phyloP scores from a whole-genome alignment of 2,888 invertebrate species.

The Leptinotarsa haldemani region DNA sequence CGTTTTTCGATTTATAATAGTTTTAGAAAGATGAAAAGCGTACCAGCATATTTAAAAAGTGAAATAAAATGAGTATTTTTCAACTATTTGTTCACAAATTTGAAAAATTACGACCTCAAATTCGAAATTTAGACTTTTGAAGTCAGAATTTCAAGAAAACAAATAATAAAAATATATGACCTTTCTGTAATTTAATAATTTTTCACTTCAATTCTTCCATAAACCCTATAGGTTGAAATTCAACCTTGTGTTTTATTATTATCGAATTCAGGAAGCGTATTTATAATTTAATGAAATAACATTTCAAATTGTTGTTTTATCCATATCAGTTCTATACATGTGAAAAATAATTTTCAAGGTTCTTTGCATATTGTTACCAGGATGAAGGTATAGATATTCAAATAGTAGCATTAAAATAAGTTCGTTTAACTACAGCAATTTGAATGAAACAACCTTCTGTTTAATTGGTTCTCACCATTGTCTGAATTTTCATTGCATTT shows the following conservation, averaged over 20 bases:
- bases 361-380: constrained; percentile 5
- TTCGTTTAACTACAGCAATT: constrained; percentile 5
- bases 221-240: background rate
- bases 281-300: constrained; percentile 10
- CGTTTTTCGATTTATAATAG: no score
- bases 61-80: no score
- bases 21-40: no score
- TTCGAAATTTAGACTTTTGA: no score
- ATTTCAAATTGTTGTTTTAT: background rate
- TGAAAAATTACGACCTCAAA: no score
- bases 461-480: constrained; percentile 6
- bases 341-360: constrained; percentile 10
- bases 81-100: no score
- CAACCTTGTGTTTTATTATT: constrained; percentile 15
- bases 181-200: background rate
- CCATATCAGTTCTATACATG: background rate
- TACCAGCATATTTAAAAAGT: no score
- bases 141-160: no score
- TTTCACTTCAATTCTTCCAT: background rate
- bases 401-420: constrained; percentile 3
- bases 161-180: no score
- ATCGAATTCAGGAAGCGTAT: constrained; percentile 29
- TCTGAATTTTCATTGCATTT: background rate
- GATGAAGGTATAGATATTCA: constrained; percentile 18
- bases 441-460: constrained; percentile 14